phyloP scores from a whole-genome alignment of 2,888 invertebrate genomes.

The Tortrix viridana region DNA sequence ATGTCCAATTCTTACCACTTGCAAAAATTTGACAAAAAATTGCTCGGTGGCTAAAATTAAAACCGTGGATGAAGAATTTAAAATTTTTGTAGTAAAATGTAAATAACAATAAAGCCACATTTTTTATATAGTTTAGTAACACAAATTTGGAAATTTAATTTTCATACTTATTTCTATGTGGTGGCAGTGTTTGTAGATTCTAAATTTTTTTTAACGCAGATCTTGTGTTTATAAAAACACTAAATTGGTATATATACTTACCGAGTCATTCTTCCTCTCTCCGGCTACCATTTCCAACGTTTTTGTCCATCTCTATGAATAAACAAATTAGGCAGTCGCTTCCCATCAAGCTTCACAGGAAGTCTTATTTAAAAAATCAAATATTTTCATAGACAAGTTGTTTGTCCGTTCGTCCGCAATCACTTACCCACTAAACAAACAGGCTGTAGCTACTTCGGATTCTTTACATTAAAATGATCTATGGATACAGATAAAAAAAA shows the following conservation, averaged over 20 bases:
- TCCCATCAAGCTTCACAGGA: constrained; percentile 23
- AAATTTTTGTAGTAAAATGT: no score
- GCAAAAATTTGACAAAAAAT: no score
- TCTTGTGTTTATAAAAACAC: neutral
- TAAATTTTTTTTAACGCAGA: no score
- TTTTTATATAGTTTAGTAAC: no score
- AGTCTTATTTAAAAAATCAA: constrained; percentile 26
- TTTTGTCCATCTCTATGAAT: constrained; percentile 6
- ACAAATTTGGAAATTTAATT: no score
- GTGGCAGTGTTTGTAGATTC: no score
- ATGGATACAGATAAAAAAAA: neutral
- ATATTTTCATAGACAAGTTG: constrained; percentile 33
- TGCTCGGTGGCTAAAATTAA: no score
- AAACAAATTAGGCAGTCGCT: constrained; percentile 31
- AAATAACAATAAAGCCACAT: no score
- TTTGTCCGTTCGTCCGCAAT: constrained; percentile 16
- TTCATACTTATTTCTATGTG: no score
- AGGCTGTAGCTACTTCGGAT: constrained; percentile 25
- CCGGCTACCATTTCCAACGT: constrained; percentile 10
- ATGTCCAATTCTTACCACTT: no score
- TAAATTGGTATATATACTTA: neutral
- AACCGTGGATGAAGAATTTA: no score
- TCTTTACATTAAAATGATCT: constrained; percentile 1
- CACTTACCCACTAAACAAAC: constrained; percentile 21
- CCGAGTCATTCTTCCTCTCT: neutral